phyloP scores from a whole-genome alignment of 1,140 invertebrate species.

The Drosophila chauvacae region DNA sequence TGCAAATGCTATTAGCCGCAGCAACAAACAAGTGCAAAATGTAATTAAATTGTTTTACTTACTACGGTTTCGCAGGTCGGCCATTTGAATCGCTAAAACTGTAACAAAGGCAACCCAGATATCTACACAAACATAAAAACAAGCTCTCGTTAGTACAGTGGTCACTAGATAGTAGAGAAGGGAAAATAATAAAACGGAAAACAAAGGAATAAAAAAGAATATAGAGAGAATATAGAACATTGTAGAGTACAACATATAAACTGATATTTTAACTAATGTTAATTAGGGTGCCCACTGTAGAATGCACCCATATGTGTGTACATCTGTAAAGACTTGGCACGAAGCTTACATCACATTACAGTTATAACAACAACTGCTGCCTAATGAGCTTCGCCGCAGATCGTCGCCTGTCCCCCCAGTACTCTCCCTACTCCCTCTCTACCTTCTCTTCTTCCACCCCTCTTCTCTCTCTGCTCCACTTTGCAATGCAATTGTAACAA shows the following conservation, averaged over 20 bases:
- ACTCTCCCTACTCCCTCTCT: background rate
- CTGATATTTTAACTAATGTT: background rate
- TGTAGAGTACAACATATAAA: background rate
- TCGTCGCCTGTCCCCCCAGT: conserved; percentile 25
- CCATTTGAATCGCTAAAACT: conserved; percentile 48
- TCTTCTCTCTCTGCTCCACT: background rate
- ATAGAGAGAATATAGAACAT: background rate
- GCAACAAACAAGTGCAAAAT: conserved; percentile 64
- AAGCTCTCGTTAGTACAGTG: conserved; percentile 16
- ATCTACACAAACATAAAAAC: background rate
- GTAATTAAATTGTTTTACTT: conserved; percentile 81
- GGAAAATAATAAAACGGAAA: background rate
- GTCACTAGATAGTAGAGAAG: background rate
- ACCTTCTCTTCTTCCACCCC: background rate
- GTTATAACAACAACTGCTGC: conserved; percentile 42
- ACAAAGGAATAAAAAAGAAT: background rate
- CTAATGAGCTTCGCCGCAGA: conserved; percentile 35
- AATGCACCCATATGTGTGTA: background rate
- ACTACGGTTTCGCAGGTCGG: conserved; percentile 73
- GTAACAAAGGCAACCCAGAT: conserved; percentile 53
- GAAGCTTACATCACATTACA: conserved; percentile 51
- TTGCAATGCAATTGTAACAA: conserved; percentile 9
- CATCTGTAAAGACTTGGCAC: conserved; percentile 1
- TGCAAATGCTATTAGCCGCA: conserved; percentile 68
- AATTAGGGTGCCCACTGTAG: conserved; percentile 3